A percentile compares a stretch with the other conserved stretches of the same genome.
These are phyloP conservation scores for Chirona hameri DNA, from an alignment of 2,888 invertebrate genomes.

Conservation along the genomic window DNA sequence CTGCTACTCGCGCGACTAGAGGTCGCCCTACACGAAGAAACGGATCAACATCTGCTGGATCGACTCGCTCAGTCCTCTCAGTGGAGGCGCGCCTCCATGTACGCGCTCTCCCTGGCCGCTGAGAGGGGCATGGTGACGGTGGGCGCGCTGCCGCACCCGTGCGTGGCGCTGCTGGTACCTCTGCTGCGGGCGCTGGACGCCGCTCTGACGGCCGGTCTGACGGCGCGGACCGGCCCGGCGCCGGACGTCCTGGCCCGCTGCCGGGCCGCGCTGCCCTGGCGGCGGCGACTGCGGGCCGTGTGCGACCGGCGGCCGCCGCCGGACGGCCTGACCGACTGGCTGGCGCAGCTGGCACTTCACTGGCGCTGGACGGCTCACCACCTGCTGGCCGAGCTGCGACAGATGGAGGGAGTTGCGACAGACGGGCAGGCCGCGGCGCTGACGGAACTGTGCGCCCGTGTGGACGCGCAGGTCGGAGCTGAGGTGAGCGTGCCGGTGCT, in stretches of 20 bases:
- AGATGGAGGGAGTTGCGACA: not conserved
- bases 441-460: not conserved
- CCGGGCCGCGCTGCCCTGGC: not conserved
- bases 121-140: not conserved
- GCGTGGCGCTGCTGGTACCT: constrained; percentile 2
- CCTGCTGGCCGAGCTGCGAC: constrained; percentile 29
- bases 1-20: not conserved
- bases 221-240: not conserved
- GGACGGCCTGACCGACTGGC: not conserved
- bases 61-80: not conserved
- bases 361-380: constrained; percentile 37
- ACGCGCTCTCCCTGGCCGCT: not conserved
- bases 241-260: not conserved
- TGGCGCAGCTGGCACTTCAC: constrained; percentile 38
- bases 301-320: not conserved
- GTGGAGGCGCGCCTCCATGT: not conserved
- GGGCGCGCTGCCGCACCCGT: constrained; percentile 5
- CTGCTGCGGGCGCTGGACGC: not conserved
- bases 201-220: not conserved
- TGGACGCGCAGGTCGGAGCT: not conserved
- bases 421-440: not conserved
- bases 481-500: not conserved
- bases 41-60: not conserved
- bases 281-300: not conserved
- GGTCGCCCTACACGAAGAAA: not conserved